Evolutionary conservation across 2,888 invertebrate species (phyloP), one percentile per base, ranked within the genome.

Genomic region (Mylabris sibirica): DNA sequence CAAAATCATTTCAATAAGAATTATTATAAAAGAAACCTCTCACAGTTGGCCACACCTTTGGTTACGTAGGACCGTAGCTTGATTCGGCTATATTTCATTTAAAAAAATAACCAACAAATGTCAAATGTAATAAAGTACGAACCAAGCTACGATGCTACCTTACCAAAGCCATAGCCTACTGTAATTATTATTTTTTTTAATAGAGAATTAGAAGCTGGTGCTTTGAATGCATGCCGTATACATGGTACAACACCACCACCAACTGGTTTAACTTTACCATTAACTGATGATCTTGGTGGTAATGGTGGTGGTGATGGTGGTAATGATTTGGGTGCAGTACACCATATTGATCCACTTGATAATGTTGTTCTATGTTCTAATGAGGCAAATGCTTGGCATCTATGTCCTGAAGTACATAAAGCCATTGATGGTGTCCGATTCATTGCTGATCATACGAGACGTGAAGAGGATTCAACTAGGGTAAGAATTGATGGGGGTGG

Each of bases 361-460:
- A 84, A 83, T 60, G 77, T 78, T 60, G 77, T 78, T 9, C 72
- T 79, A 22, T 81, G 83, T n/a, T n/a, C n/a, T 66, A 81, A 87
- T 87, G 84, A 90, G 76, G 87, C 89, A 77, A 91, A 92, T 77
- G 90, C 93, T 79, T 95, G 95, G 95, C 94, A 94, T 84, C 92
- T 92, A 84, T 96, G 96, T 85, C 95, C 96, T 57, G 96, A 96
- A 86, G 90, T 96, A 76, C 93, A 94, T 86, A 95, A 95, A 85
- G 96, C 96, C 79, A 95, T 96, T 85, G 95, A 96, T 84, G 96
- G 96, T 74, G 95, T 96, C 76, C 90, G 93, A 81, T 96, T 95
- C 84, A 96, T 96, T 81, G 96, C 96, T 63, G 96, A 96, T 85
- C 96, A 96, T 85, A 96, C 95, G 67, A 92, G 94, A 81, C 91